phyloP scores from a whole-genome alignment of 2,888 invertebrate species.

The Chrysomela aeneicollis region DNA sequence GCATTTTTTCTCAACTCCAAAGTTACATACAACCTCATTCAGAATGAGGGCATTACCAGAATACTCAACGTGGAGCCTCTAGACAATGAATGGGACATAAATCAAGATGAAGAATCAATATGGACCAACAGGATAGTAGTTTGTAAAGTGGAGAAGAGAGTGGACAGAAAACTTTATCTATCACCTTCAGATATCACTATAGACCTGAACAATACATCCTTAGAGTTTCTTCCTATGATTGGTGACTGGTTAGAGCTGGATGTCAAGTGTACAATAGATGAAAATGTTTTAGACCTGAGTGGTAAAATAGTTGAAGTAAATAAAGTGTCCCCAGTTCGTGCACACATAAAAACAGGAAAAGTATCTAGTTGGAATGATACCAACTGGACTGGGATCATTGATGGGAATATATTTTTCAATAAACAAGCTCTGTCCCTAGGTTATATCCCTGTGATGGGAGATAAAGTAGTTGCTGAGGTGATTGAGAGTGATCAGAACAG shows the following conservation, averaged over 20 bases:
- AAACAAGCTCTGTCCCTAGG: constrained; percentile 65
- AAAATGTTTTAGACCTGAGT: constrained; percentile 62
- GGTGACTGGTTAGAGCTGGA: constrained; percentile 76
- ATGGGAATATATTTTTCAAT: constrained; percentile 68
- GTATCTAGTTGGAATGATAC: constrained; percentile 60
- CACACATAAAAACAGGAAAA: constrained; percentile 64
- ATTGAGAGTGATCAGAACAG: constrained; percentile 76
- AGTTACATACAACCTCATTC: constrained; percentile 58
- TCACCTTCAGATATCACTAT: constrained; percentile 67
- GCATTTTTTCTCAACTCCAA: constrained; percentile 66
- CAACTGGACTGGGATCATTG: constrained; percentile 65
- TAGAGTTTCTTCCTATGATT: constrained; percentile 71
- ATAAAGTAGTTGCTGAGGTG: constrained; percentile 71
- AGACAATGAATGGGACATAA: constrained; percentile 54
- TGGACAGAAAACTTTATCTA: constrained; percentile 60
- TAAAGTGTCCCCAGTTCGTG: constrained; percentile 69
- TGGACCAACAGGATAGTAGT: constrained; percentile 55
- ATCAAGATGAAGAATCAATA: constrained; percentile 59
- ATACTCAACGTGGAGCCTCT: constrained; percentile 58
- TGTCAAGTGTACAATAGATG: constrained; percentile 70
- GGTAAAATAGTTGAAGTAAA: constrained; percentile 70
- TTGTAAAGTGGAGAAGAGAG: constrained; percentile 59
- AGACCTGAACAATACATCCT: constrained; percentile 68
- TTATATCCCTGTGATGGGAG: constrained; percentile 67
- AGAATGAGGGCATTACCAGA: constrained; percentile 51